Base-by-base conservation (phyloP, 2,113 vertebrate species). In the Otolemur garnettii region DNA sequence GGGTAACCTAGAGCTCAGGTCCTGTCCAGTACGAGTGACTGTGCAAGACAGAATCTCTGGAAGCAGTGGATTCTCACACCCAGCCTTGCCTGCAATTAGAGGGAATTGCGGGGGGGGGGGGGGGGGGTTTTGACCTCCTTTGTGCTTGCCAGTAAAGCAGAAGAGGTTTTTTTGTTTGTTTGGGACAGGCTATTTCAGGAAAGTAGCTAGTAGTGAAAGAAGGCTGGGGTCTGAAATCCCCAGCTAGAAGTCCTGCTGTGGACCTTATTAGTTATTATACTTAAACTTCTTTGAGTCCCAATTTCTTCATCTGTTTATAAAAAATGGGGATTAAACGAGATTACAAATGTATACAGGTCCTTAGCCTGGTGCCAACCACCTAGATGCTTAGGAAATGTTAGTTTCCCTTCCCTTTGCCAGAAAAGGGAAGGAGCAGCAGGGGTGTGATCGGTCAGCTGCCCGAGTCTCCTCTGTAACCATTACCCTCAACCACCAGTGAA, bases 401-500 rank as follows among this genome's bases (percentile, higher is more conserved):
- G 94, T 95, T 96, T 95, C 96, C 82, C 94, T 97, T 96, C 87
- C 75, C 26, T 95, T 93, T 71, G 57, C 83, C 59, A 42, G 81
- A 90, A 97, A 96, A 59, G 45, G 93, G 89, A 96, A 96, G 83
- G 84, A 78, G 64, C 19, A 5, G 50, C 64, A 79, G 53, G 75
- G 60, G 14, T 74, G 26, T 75, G 28, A 83, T 26, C 2, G 7
- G 78, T 59, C 83, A 93, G 81, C 77, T 26, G 71, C 60, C 64
- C 1, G 15, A 60, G n/a, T 50, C 91, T 91, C 38, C 35, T 59
- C 86, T 88, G 59, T 87, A 84, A 92, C 75, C 11, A 50, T 10
- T 26, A 28, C 30, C 64, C 4, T 6, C 26, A 95, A n/a, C 69
- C 82, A 74, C 75, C 62, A 85, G 57, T 84, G 64, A 84, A 78